Evolutionary conservation across 2,797 vertebrate species (phyloP), one percentile per base, ranked within the genome.

Genomic region (Balearica regulorum): DNA sequence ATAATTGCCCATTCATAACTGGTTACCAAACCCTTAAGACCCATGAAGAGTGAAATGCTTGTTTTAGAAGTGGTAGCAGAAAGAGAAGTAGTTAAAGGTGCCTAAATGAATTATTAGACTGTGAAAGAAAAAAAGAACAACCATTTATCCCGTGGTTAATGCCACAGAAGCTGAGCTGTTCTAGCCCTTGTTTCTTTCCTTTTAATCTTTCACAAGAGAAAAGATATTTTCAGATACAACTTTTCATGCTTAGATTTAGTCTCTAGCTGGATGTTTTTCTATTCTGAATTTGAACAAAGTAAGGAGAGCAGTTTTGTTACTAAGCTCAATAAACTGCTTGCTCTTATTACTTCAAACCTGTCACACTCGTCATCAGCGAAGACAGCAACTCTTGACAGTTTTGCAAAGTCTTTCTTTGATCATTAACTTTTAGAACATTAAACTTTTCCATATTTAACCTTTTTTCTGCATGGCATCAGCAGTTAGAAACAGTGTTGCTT

Each of bases 281-380:
- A 70, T 90, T 83, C 91, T 84, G 72, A 80, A 73, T 78, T 72
- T 62, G 87, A 92, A 87, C 39, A 76, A 91, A 96, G 88, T 81
- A 87, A 68, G 77, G 87, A 94, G 80, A 94, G 48, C 61, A 60
- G 68, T 89, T 92, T 95, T 92, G 71, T 92, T 81, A 85, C 87
- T 73, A 84, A 89, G 71, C 89, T 96, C 81, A 87, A 72, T 91
- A 95, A 94, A 94, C 86, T 92, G 37, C 90, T 87, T 95, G 90
- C 82, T 97, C 87, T 89, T 94, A 94, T 93, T 97, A 89, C 76
- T 96, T 95, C 87, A 95, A 78, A 83, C 33, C 65, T 94, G 94
- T 95, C 95, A 91, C 29, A 12, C 71, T 91, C 43, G 1, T 95
- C 86, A 71, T 89, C 65, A 80, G 81, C 1, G 3, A 93, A 96